A percentile compares a stretch with the other conserved stretches of the same genome.
Conservation (phyloP, 2,113 vertebrate species). For the Thamnophis sirtalis region DNA sequence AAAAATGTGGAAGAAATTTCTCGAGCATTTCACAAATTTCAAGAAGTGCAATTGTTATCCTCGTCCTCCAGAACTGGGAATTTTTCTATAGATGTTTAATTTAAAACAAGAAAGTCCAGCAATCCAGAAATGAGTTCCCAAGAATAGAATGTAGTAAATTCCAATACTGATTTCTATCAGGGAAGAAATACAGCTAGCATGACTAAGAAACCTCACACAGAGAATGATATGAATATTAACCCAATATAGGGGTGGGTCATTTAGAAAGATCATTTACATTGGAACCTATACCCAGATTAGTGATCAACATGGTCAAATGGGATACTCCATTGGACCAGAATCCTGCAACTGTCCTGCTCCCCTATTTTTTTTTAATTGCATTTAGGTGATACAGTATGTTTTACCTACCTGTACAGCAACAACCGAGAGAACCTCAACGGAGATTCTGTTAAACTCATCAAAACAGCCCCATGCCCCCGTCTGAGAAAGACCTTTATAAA, state of each 20-base stretch:
- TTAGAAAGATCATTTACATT: neutral
- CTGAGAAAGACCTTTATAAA: conserved; percentile 97
- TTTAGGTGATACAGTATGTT: neutral
- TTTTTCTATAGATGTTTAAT: neutral
- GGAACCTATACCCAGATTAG: neutral
- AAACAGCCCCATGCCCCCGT: conserved; percentile 98
- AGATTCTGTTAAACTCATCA: conserved; percentile 97
- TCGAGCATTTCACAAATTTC: neutral
- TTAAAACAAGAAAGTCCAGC: neutral
- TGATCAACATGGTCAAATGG: neutral
- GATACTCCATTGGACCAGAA: neutral
- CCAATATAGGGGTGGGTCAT: neutral
- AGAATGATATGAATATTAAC: neutral
- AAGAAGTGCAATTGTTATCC: neutral
- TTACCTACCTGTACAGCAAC: conserved; percentile 91
- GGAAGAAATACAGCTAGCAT: neutral
- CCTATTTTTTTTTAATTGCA: neutral
- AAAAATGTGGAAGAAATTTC: neutral
- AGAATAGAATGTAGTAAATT: neutral
- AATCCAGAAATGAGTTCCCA: neutral
- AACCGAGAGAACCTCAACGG: conserved; percentile 93
- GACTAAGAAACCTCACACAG: neutral
- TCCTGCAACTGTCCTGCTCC: neutral
- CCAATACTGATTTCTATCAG: neutral
- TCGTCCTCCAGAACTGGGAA: neutral